These are phyloP conservation scores for Otolemur crassicaudatus DNA, from an alignment of 2,797 vertebrate genomes.

Conservation along the genomic window DNA sequence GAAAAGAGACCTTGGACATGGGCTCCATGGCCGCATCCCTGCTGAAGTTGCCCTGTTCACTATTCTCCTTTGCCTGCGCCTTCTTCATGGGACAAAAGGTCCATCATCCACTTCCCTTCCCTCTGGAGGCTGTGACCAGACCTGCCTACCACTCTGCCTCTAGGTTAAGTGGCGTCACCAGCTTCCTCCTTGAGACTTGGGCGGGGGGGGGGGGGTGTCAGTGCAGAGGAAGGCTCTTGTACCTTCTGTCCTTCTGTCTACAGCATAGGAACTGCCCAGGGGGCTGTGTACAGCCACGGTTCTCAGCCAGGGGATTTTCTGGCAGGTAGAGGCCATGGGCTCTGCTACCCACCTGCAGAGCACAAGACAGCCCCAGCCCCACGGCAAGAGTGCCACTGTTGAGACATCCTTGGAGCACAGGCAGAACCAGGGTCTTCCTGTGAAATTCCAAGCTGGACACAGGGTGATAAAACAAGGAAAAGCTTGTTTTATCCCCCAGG, in stretches of 20 bases:
- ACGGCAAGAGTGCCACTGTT: fast-evolving
- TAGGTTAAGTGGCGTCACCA: neutral
- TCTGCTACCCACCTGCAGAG: fast-evolving
- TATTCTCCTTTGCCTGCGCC: fast-evolving
- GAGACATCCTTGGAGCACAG: neutral
- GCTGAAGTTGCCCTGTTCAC: neutral
- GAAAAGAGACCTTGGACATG: neutral
- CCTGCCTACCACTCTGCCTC: neutral
- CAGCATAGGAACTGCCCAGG: fast-evolving
- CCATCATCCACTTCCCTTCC: neutral
- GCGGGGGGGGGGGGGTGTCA: no score
- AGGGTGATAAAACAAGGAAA: fast-evolving
- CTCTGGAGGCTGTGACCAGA: fast-evolving
- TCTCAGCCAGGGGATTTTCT: fast-evolving
- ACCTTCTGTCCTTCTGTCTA: fast-evolving
- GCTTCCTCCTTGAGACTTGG: neutral
- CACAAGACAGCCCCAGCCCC: neutral
- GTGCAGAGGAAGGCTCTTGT: neutral
- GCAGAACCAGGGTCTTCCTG: neutral
- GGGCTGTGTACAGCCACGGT: fast-evolving
- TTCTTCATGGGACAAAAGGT: neutral
- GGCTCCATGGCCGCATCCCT: fast-evolving
- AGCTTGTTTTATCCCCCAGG: fast-evolving
- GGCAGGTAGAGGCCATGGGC: no score
- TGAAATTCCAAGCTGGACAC: neutral